Percentiles rank a stretch among this genome's conserved stretches.
Evolutionary conservation across 1,140 invertebrate species (phyloP).

Genomic region (Acromyrmex heyeri): DNA sequence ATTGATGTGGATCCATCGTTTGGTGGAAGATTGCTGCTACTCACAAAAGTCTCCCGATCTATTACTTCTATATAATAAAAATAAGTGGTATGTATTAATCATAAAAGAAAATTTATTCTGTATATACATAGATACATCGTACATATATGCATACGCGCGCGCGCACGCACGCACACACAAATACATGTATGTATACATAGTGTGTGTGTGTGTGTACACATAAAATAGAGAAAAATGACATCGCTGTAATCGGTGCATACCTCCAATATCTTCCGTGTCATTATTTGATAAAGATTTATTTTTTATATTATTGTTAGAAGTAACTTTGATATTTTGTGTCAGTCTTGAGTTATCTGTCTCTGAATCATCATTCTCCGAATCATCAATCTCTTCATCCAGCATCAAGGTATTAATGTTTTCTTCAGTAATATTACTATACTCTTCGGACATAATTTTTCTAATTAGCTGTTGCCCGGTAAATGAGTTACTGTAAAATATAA

Average conservation of each 20-base stretch:
- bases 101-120: too few relatives aligned
- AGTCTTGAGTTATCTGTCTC: background rate
- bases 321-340: background rate
- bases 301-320: background rate
- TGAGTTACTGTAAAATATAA: background rate
- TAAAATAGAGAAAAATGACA: background rate
- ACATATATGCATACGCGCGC: too few relatives aligned
- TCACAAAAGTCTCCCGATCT: constrained; percentile 32
- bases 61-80: constrained; percentile 59
- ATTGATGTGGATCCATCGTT: background rate
- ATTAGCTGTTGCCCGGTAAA: background rate
- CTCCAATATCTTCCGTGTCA: constrained; percentile 42
- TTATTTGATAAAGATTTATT: background rate
- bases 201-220: background rate
- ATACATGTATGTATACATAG: too few relatives aligned
- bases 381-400: background rate
- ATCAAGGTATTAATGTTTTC: background rate
- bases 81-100: background rate
- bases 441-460: background rate
- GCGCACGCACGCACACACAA: too few relatives aligned
- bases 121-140: too few relatives aligned
- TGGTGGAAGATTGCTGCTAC: too few relatives aligned
- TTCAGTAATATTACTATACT: background rate
- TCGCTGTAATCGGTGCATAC: background rate
- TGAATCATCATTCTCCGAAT: too few relatives aligned